phyloP scores from a whole-genome alignment of 2,888 invertebrate species.

The Campoplex capitator region DNA sequence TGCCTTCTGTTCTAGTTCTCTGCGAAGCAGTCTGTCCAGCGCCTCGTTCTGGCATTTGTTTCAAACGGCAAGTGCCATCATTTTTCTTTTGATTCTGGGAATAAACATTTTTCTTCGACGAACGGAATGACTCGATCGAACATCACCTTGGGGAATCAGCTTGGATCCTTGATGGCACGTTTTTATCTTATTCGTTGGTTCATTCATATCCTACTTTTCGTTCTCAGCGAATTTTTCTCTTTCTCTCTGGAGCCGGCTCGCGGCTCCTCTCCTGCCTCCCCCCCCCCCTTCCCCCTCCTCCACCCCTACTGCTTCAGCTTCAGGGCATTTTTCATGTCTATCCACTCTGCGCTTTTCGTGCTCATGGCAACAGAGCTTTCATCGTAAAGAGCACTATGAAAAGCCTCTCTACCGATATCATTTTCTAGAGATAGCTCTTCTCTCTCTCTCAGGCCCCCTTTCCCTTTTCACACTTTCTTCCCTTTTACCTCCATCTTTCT shows the following conservation, averaged over 20 bases:
- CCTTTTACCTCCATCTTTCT: neutral
- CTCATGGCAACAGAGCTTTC: conserved; percentile 52
- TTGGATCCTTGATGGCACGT: neutral
- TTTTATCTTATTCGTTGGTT: conserved; percentile 15
- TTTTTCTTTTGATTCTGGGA: conserved; percentile 51
- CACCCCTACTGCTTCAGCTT: neutral
- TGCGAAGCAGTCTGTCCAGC: no score
- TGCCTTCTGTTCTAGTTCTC: conserved; percentile 48
- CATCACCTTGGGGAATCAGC: neutral
- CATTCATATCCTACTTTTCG: conserved; percentile 27
- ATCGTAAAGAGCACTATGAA: conserved; percentile 61
- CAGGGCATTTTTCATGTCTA: conserved; percentile 45
- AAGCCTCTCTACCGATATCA: conserved; percentile 65
- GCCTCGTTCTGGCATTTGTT: neutral
- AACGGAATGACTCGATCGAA: conserved; percentile 13
- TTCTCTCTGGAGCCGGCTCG: neutral
- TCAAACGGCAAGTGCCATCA: conserved; percentile 4
- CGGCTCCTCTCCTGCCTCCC: no score
- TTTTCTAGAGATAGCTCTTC: conserved; percentile 50
- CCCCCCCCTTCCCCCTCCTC: neutral
- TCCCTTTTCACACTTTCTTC: conserved; percentile 9
- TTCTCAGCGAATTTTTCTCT: conserved; percentile 35
- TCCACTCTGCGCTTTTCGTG: conserved; percentile 22
- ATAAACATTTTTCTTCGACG: conserved; percentile 41
- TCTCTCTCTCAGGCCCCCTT: conserved; percentile 11